These are phyloP conservation scores for Drosophila pseudotalamancana DNA, from an alignment of 2,888 invertebrate species.

Conservation along the genomic window DNA sequence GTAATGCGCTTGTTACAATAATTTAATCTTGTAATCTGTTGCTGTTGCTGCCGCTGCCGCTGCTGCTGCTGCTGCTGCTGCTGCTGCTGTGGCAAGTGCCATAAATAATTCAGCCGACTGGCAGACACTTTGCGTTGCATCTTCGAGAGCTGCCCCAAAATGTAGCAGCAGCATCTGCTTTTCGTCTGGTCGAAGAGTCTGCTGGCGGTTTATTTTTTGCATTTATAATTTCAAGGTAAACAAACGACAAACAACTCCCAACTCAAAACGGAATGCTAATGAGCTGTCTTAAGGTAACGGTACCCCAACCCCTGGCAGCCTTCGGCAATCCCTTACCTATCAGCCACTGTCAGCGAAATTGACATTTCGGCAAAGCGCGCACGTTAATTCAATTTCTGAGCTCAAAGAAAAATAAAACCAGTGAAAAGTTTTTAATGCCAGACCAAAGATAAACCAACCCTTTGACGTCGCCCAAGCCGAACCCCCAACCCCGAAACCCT, in stretches of 20 bases:
- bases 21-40: constrained; percentile 84
- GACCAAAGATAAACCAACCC: constrained; percentile 66
- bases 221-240: constrained; percentile 82
- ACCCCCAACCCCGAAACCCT: no score
- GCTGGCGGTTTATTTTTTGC: constrained; percentile 55
- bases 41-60: constrained; percentile 59
- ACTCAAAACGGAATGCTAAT: constrained; percentile 74
- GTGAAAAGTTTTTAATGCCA: constrained; percentile 72
- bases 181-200: constrained; percentile 7
- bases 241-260: constrained; percentile 59
- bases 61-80: no score
- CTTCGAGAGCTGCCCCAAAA: constrained; percentile 5
- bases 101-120: constrained; percentile 80
- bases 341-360: constrained; percentile 38
- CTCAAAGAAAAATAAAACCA: constrained; percentile 78
- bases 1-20: constrained; percentile 84
- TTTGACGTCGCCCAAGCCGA: constrained; percentile 34
- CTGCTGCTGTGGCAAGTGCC: constrained; percentile 71
- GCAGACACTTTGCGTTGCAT: constrained; percentile 40
- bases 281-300: constrained; percentile 72
- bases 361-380: constrained; percentile 62
- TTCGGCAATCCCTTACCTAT: neutral
- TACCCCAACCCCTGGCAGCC: neutral
- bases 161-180: constrained; percentile 16
- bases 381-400: constrained; percentile 80